Evolutionary conservation across 2,888 invertebrate species (phyloP).

Genomic region (Cheilosia variabilis): DNA sequence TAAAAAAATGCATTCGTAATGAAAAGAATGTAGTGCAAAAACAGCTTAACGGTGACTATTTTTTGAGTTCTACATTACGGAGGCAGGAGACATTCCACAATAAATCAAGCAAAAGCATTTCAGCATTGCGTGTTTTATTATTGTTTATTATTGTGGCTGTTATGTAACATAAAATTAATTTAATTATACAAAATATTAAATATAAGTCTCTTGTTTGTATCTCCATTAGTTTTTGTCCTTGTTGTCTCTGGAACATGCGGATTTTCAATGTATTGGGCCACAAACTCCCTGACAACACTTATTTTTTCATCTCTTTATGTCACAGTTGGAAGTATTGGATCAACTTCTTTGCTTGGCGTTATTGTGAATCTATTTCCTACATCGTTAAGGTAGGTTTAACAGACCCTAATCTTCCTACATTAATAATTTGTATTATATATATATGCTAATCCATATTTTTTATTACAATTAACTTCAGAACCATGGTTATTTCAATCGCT

Average conservation of each 20-base stretch:
- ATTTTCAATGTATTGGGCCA: constrained; percentile 85
- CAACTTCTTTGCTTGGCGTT: constrained; percentile 81
- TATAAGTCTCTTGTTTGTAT: too few relatives aligned
- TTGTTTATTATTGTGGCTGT: too few relatives aligned
- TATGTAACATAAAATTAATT: too few relatives aligned
- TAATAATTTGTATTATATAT: not conserved
- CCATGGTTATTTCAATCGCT: constrained; percentile 89
- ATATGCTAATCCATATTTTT: not conserved
- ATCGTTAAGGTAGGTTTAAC: constrained; percentile 81
- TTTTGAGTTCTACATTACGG: too few relatives aligned
- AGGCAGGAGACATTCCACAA: too few relatives aligned
- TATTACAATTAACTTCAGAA: constrained; percentile 83
- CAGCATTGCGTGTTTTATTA: too few relatives aligned
- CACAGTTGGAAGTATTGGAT: constrained; percentile 80
- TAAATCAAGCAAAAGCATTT: too few relatives aligned
- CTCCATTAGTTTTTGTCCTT: constrained; percentile 81
- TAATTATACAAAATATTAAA: too few relatives aligned
- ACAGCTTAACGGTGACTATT: too few relatives aligned
- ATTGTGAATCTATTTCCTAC: constrained; percentile 82
- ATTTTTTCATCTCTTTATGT: constrained; percentile 85
- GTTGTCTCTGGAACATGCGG: constrained; percentile 85
- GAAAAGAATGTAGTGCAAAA: too few relatives aligned
- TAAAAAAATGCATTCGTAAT: too few relatives aligned
- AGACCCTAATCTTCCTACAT: constrained; percentile 17
- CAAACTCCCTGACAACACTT: constrained; percentile 85